phyloP scores from a whole-genome alignment of 2,797 vertebrate species.

The Dryobates pubescens region DNA sequence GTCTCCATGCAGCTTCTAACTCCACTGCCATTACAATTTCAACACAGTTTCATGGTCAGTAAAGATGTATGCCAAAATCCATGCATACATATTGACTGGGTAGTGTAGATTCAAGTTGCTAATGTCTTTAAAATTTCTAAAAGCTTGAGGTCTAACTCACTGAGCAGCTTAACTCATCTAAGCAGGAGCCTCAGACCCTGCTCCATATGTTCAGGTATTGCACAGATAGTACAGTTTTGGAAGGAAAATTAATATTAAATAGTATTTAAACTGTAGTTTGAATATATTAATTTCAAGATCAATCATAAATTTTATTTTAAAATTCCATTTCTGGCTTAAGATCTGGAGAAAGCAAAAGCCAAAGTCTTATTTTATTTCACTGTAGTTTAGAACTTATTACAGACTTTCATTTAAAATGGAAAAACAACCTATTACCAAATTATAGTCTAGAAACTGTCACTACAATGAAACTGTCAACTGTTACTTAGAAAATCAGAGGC shows the following conservation, averaged over 20 bases:
- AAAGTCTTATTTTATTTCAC: neutral
- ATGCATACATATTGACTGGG: neutral
- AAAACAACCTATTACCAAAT: neutral
- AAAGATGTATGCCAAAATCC: neutral
- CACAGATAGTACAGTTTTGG: neutral
- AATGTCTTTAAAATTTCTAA: neutral
- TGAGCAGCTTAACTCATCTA: neutral
- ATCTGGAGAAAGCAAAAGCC: neutral
- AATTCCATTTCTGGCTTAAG: neutral
- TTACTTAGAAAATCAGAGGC: neutral
- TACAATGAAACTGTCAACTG: neutral
- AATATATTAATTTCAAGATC: neutral
- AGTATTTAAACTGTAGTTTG: neutral
- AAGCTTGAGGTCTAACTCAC: neutral
- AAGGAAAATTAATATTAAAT: neutral
- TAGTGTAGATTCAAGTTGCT: rapidly evolving
- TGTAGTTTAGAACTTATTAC: neutral
- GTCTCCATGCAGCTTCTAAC: neutral
- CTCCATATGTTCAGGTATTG: neutral
- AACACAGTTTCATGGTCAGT: neutral
- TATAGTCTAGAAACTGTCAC: neutral
- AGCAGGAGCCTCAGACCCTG: neutral
- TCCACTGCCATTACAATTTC: neutral
- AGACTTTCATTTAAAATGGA: neutral
- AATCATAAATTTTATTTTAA: neutral